Conservation (phyloP, 2,797 vertebrate genomes). For the Carcharodon carcharias region DNA sequence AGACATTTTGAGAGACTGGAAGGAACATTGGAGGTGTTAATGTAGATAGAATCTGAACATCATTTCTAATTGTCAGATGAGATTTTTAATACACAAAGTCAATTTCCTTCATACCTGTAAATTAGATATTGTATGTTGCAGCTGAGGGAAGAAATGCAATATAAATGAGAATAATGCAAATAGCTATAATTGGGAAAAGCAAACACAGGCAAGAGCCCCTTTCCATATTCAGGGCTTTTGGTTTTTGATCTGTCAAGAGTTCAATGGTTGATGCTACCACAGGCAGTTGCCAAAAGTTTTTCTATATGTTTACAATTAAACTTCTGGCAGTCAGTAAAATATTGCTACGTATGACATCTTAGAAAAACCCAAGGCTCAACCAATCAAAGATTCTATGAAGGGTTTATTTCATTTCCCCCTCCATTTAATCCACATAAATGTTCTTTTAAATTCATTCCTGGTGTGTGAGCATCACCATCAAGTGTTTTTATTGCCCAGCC, state of each 20-base stretch:
- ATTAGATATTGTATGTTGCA: background rate
- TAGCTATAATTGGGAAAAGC: background rate
- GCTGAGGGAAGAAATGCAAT: background rate
- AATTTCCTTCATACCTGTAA: background rate
- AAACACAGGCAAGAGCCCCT: background rate
- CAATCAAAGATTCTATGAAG: background rate
- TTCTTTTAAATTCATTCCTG: background rate
- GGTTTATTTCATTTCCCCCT: background rate
- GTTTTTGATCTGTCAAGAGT: background rate
- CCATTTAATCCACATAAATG: background rate
- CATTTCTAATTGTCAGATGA: background rate
- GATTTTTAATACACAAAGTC: background rate
- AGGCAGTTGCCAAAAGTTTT: background rate
- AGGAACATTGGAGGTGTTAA: background rate
- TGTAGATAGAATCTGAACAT: background rate
- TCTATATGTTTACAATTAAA: background rate
- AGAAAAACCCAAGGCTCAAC: background rate
- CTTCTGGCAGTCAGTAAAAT: background rate
- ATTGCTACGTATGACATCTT: background rate
- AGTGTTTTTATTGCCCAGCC: background rate
- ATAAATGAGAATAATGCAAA: background rate
- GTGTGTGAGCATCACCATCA: background rate
- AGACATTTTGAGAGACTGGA: background rate
- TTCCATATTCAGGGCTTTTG: background rate
- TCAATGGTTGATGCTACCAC: background rate